phyloP scores from a whole-genome alignment of 2,113 vertebrate genomes.

The Oceanodroma tethys region DNA sequence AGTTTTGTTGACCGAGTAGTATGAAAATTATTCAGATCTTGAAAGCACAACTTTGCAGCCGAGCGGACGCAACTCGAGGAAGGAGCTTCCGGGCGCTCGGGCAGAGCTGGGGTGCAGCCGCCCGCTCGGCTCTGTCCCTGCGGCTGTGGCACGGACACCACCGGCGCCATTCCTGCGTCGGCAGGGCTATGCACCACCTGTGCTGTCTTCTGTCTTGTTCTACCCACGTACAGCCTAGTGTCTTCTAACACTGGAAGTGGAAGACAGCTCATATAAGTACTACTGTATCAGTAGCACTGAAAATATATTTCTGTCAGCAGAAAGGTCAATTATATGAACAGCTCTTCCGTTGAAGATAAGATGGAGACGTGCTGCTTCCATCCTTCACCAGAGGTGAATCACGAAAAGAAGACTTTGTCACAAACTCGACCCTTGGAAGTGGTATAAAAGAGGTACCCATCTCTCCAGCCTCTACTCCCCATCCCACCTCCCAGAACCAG shows the following conservation, averaged over 20 bases:
- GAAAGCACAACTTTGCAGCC: background rate
- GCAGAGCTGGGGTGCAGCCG: background rate
- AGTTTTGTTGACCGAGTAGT: background rate
- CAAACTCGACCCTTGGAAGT: background rate
- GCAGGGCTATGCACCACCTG: background rate
- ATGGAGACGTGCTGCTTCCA: slow-evolving; percentile 4
- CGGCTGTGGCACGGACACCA: background rate
- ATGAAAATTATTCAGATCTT: background rate
- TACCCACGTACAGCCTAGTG: background rate
- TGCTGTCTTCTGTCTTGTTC: background rate
- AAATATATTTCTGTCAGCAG: background rate
- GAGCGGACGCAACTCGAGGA: background rate
- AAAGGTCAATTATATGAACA: background rate
- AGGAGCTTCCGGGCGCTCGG: background rate
- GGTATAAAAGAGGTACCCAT: background rate
- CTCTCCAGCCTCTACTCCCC: background rate
- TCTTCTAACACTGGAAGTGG: background rate
- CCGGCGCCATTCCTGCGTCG: rapidly evolving
- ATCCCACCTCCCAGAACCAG: background rate
- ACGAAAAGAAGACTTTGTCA: background rate
- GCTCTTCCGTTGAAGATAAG: background rate
- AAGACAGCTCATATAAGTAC: background rate
- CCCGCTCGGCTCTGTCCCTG: background rate
- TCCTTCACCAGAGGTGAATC: background rate
- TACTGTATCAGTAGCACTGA: background rate